Conservation (phyloP, 1,140 invertebrate genomes). For the Macrobrachium rosenbergii region DNA sequence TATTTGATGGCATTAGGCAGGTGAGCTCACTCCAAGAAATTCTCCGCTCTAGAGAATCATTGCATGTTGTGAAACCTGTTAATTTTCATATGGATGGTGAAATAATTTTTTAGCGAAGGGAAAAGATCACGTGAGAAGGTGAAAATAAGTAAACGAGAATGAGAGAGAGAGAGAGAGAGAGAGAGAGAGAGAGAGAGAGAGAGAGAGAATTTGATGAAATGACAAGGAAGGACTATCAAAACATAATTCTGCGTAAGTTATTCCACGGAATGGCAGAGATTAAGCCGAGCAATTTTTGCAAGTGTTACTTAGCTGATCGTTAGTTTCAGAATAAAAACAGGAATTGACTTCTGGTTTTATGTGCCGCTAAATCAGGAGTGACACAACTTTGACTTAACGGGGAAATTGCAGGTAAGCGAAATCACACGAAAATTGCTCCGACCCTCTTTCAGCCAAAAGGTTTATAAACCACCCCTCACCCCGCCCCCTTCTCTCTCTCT, state of each 20-base stretch:
- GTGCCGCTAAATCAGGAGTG: conserved; percentile 40
- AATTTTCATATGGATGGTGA: background rate
- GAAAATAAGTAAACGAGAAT: background rate
- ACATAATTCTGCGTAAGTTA: too few species aligned
- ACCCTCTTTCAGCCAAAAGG: background rate
- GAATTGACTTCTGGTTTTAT: too few species aligned
- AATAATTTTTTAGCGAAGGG: background rate
- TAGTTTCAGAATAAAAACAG: too few species aligned
- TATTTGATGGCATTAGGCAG: too few species aligned
- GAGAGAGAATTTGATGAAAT: conserved; percentile 3
- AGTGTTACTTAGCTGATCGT: too few species aligned
- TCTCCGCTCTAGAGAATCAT: too few species aligned
- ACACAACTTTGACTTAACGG: conserved; percentile 28
- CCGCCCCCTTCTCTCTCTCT: background rate
- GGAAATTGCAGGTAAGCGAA: too few species aligned
- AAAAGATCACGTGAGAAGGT: background rate
- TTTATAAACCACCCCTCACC: background rate
- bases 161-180: background rate
- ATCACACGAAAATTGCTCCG: background rate
- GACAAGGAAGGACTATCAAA: background rate
- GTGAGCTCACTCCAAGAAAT: too few species aligned
- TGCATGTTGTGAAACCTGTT: too few species aligned
- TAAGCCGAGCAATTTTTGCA: too few species aligned
- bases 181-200: background rate
- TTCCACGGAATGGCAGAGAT: too few species aligned